Evolutionary conservation across 2,888 invertebrate species (phyloP), one percentile per base, ranked within the genome.

Genomic region (Diarsia rubi): DNA sequence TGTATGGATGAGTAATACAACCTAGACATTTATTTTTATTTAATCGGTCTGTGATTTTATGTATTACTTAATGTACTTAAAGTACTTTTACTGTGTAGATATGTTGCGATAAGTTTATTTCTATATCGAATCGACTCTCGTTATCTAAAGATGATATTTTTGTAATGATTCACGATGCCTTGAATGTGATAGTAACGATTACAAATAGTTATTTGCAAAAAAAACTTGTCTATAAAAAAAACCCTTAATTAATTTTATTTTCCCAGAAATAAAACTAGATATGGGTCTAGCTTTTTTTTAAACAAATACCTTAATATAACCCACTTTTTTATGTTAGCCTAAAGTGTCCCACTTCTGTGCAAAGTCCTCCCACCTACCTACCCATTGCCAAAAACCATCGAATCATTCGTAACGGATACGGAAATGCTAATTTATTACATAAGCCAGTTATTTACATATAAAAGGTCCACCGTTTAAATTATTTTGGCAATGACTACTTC

Each of bases 101-200:
- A 54, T 57, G 8, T 74, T 73, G 8, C 52, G 21, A 62, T 73
- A 24, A 73, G 1, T 64, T 73, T 45, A 73, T 73, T 37, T 44
- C 6, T 52, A 11, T 44, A 37, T 6, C 31, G 31, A 31, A 62
- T 27, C 52, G 59, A 14, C 16, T 42, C 47, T 47, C 27, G 45
- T 57, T 63, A 74, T 64, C 54, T 47, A 42, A 73, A 63, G 42
- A 74, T 74, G 73, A 73, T 73, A 62, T 45, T 11, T 11, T 2
- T 52, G 47, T 27, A 19, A 57, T 57, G 54, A 74, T 42, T 74
- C 37, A 63, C 52, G 16, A 54, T 2, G 21, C 54, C 54, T 19
- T 57, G 47, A 63, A 45, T 74, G 5, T 42, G 27, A 21, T 19
- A 54, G n/a, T 74, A n/a, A 57, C 12, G 12, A 57, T 73, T 37